Evolutionary conservation across 2,113 vertebrate species (phyloP), one percentile per base, ranked within the genome.

Genomic region (Cavia aperea): DNA sequence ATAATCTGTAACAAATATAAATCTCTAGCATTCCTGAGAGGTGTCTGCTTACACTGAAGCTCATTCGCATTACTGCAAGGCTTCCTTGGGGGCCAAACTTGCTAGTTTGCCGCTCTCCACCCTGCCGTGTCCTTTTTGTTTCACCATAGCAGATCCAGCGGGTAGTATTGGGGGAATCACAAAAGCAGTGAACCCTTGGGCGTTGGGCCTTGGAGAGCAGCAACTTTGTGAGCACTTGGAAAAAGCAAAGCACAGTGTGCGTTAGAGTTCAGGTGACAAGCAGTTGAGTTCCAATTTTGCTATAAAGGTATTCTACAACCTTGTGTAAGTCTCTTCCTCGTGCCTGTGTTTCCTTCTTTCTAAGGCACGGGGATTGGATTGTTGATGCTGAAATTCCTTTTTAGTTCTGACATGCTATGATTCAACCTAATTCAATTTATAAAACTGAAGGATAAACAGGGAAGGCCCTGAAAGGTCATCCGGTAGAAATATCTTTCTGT

Each of bases 371-470:
- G 24, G 24, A 84, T 36, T 19, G 16, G 70, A 75, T 19, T 62
- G 39, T 29, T 85, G n/a, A 16, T 56, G 51, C 75, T 70, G 56
- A 85, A 54, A 43, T 85, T 75, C 79, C 54, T 68, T 88, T 29
- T 49, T 88, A 33, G 24, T 88, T 89, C 73, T 58, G 62, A 77
- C 60, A 90, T 60, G 58, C 79, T 81, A 10, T 21, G 82, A 75
- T 68, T 90, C 63, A 84, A 62, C 49, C 43, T 79, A 79, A 75
- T 75, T 91, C 63, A 87, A 39, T 93, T 92, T 51, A 82, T 73
- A 81, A 84, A 92, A 93, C 89, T 82, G 66, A 93, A 93, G 63
- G 56, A 43, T 51, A 87, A 92, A 63, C 83, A 33, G 43, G 36
- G 91, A 94, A 88, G 78, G n/a, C 43, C 82, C 82, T 77, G 36